Base-by-base conservation (phyloP, 2,888 invertebrate species). In the Drosophila macrospina region DNA sequence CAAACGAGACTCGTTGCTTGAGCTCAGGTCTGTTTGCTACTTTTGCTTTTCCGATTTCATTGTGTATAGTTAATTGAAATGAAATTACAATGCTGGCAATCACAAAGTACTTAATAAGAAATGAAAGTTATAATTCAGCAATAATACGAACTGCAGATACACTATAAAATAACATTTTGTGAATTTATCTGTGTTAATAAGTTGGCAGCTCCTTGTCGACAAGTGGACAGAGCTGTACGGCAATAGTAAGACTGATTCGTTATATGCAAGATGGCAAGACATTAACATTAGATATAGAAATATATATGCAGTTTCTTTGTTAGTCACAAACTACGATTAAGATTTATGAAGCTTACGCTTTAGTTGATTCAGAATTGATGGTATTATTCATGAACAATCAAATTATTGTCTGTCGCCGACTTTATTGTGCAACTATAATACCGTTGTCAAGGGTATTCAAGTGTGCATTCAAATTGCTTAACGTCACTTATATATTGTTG, bases 11-110 rank as follows among this genome's bases (percentile, higher is more conserved):
- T 28, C 1, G 16, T 2, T n/a, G 11, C 15, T 28, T 30, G 7
- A 55, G 44, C 47, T 50, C 42, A 39, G 61, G 41, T 41, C 15
- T 32, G 39, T 57, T 72, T 36, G 45, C 76, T 74, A 72, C 84
- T 80, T 68, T 80, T 80, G 73, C 88, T 88, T 86, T 86, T 65
- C 81, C 76, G 67, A 55, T 77, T 54, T 72, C 62, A 66, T 63
- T 71, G 62, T 59, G 50, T 37, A 71, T 86, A 86, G 80, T 85
- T 85, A 88, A 85, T 87, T 85, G 87, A 85, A 88, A 85, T 76
- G 76, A 85, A 86, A 85, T 85, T 85, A 88, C 74, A 61, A 47
- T 55, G 69, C 15, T 50, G 44, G 51, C 61, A 54, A 51, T 57
- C 74, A 52, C 68, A 78, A 47, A 67, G 65, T 62, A 59, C 63